Percentiles rank a stretch among this genome's conserved stretches.
phyloP scores from a whole-genome alignment of 2,797 vertebrate genomes.

The Crenichthys baileyi region DNA sequence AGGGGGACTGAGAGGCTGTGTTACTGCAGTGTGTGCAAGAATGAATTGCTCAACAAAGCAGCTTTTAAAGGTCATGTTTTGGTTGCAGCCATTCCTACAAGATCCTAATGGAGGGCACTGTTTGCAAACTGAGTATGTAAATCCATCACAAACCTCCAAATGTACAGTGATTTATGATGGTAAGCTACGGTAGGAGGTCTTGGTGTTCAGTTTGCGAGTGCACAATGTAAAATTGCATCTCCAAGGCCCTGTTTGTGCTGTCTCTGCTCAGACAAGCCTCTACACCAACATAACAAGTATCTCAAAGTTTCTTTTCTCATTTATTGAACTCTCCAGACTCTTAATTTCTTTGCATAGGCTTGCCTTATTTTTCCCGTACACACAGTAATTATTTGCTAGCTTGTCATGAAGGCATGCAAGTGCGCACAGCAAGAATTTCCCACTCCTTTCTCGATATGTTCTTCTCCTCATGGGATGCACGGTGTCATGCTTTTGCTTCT shows the following conservation, averaged over 20 bases:
- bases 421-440: constrained; percentile 32
- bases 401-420: constrained; percentile 36
- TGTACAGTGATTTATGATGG: constrained; percentile 64
- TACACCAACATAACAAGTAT: constrained; percentile 14
- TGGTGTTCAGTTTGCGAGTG: constrained; percentile 21
- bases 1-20: constrained; percentile 54
- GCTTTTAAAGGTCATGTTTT: constrained; percentile 83
- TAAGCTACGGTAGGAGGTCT: constrained; percentile 33
- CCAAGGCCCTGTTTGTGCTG: constrained; percentile 16
- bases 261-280: constrained; percentile 4
- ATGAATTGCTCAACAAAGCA: constrained; percentile 78
- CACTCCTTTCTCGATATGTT: constrained; percentile 28
- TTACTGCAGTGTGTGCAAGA: constrained; percentile 75
- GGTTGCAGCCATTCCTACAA: constrained; percentile 55
- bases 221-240: constrained; percentile 37
- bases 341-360: constrained; percentile 17
- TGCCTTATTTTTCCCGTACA: constrained; percentile 21
- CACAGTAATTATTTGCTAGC: constrained; percentile 33
- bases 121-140: constrained; percentile 67
- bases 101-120: constrained; percentile 58
- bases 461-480: constrained; percentile 52
- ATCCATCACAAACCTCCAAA: constrained; percentile 69
- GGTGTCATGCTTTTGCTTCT: constrained; percentile 59
- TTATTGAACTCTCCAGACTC: constrained; percentile 5
- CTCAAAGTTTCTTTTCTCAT: constrained; percentile 12